A percentile compares a stretch with the other conserved stretches of the same genome.
Evolutionary conservation across 1,140 invertebrate species (phyloP).

Genomic region (Aleiodes sp.): DNA sequence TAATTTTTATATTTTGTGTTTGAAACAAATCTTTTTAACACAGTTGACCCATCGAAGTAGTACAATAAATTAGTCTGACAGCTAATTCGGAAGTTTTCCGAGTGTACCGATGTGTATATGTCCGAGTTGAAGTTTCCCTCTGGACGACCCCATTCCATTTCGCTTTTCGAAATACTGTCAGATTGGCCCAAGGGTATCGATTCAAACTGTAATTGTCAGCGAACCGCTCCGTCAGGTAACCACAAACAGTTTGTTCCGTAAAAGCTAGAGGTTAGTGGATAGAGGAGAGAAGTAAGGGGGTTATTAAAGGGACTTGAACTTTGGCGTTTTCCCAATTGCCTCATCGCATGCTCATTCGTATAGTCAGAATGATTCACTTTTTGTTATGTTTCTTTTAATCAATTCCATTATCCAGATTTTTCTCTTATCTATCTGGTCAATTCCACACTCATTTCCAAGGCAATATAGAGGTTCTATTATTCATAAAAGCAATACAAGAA

Average conservation of each 20-base stretch:
- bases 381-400: neutral
- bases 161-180: conserved; percentile 13
- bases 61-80: conserved; percentile 16
- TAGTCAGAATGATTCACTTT: neutral
- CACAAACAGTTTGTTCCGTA: conserved; percentile 26
- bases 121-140: conserved; percentile 16
- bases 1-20: neutral
- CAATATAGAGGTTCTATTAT: too few species aligned
- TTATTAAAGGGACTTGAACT: conserved; percentile 18
- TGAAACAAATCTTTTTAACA: conserved; percentile 1
- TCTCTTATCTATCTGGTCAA: too few species aligned
- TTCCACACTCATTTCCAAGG: too few species aligned
- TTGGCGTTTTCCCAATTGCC: conserved; percentile 26
- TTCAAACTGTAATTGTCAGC: conserved; percentile 30
- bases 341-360: neutral
- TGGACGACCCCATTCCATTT: neutral
- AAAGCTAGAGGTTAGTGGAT: neutral
- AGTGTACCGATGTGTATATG: neutral
- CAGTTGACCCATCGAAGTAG: neutral
- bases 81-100: conserved; percentile 12
- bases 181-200: conserved; percentile 26
- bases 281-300: conserved; percentile 3
- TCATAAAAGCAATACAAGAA: too few species aligned
- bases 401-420: neutral
- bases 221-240: conserved; percentile 21